Evolutionary conservation across 1,140 invertebrate genomes (phyloP).

Genomic region (Aricia agestis): DNA sequence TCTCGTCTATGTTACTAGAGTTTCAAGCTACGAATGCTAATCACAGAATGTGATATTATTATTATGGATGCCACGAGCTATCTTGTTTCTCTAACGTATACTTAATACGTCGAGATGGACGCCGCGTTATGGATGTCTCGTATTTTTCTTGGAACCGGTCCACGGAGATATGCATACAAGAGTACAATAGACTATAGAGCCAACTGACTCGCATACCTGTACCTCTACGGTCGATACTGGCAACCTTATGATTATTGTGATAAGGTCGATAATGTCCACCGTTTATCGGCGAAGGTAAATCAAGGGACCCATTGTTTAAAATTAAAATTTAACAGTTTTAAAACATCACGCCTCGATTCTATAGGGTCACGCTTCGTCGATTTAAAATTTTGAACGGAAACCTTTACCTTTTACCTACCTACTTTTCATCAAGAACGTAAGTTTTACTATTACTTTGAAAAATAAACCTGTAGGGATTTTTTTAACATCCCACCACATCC

Average conservation of each 20-base stretch:
- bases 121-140: slow-evolving; percentile 37
- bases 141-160: slow-evolving; percentile 64
- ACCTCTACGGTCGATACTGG: slow-evolving; percentile 27
- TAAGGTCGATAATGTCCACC: background rate
- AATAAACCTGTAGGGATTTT: too few species aligned
- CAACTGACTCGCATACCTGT: slow-evolving; percentile 39
- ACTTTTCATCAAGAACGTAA: background rate
- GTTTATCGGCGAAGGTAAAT: background rate
- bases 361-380: background rate
- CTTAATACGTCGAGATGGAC: background rate
- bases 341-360: slow-evolving; percentile 9
- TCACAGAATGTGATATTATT: too few species aligned
- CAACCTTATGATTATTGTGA: background rate
- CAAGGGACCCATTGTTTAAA: slow-evolving; percentile 42
- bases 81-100: too few species aligned
- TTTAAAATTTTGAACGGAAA: background rate
- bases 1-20: too few species aligned
- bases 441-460: too few species aligned
- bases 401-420: background rate
- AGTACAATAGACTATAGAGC: slow-evolving; percentile 53
- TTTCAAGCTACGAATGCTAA: too few species aligned
- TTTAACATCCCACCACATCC: too few species aligned
- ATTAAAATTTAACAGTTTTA: slow-evolving; percentile 34
- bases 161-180: slow-evolving; percentile 37
- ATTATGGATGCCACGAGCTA: too few species aligned